Conservation (phyloP, 2,888 invertebrate species). For the Arenicola marina region DNA sequence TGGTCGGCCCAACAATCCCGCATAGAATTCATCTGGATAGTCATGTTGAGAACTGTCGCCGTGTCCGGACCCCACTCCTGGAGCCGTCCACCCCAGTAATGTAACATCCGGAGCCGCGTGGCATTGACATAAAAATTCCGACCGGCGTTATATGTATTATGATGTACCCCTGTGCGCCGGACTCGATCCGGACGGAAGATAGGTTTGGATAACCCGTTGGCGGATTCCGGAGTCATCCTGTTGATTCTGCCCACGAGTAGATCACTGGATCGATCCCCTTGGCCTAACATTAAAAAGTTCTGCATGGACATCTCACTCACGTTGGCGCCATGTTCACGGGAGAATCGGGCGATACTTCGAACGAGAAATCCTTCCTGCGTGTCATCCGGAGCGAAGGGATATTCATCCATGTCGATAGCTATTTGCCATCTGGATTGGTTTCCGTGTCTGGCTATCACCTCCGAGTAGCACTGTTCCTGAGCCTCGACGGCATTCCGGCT, state of each 20-base stretch:
- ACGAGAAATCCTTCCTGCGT: slow-evolving; percentile 28
- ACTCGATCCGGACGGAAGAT: slow-evolving; percentile 28
- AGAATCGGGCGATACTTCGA: slow-evolving; percentile 22
- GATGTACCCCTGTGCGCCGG: slow-evolving; percentile 13
- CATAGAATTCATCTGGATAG: slow-evolving; percentile 21
- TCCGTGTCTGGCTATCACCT: slow-evolving; percentile 23
- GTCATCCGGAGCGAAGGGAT: slow-evolving; percentile 34
- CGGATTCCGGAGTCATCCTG: slow-evolving; percentile 28
- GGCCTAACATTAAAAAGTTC: slow-evolving; percentile 38
- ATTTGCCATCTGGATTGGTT: slow-evolving; percentile 32
- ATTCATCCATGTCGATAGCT: slow-evolving; percentile 40
- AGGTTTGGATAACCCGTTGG: slow-evolving; percentile 35
- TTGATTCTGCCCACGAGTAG: slow-evolving; percentile 34
- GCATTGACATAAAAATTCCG: slow-evolving; percentile 8
- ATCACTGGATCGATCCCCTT: slow-evolving; percentile 30
- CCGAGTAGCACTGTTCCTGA: slow-evolving; percentile 37
- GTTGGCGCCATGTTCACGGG: background rate
- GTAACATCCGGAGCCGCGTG: slow-evolving; percentile 29
- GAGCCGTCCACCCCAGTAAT: slow-evolving; percentile 38
- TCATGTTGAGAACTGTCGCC: slow-evolving; percentile 23
- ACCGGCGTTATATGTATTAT: slow-evolving; percentile 21
- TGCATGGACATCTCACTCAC: slow-evolving; percentile 27
- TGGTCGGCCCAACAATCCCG: slow-evolving; percentile 13
- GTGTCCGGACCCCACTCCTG: slow-evolving; percentile 40
- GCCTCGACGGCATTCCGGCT: slow-evolving; percentile 28